Evolutionary conservation across 2,113 vertebrate species (phyloP), one percentile per base, ranked within the genome.

Genomic region (Sinocyclocheilus anophthalmus): DNA sequence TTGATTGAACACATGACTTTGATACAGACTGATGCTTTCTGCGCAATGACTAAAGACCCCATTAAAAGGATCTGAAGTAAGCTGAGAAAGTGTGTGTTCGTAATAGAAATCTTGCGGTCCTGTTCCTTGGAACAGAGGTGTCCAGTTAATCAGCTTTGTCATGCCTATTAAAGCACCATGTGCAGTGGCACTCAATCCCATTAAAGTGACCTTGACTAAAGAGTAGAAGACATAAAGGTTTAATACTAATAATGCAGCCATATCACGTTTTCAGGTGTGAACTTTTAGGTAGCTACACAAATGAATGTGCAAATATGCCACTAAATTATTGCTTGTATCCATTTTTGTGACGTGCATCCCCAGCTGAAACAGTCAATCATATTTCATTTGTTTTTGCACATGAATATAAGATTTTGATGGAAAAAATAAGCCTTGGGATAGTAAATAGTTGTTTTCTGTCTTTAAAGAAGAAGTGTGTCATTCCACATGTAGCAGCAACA

Each of bases 101-200:
- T n/a, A 83, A 72, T 83, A 72, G 45, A 72, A 83, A 83, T 39
- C 81, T 9, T 83, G 50, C 22, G 10, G 50, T 24, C 22, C 65
- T 55, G 22, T 84, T 50, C 33, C 50, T 73, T 22, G 42, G 65
- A 42, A 53, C 84, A n/a, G 88, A 85, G 6, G 84, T 84, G 80
- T 88, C 73, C 89, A 87, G 90, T 93, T 95, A 95, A 95, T 95
- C 93, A 83, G 92, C 91, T 95, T 95, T 94, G 90, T 93, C 90
- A 90, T 92, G 92, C 83, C 90, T 89, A 85, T 91, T 94, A 94
- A 94, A 93, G 91, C 90, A 89, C 85, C 90, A 88, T 76, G 88
- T 87, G 88, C 81, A 88, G 57, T 89, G 80, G 75, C 84, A 80
- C 88, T 87, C 92, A 94, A 94, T 95, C 94, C 91, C 90, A 93